Percentiles rank a stretch among this genome's conserved stretches.
Conservation (phyloP, 1,140 invertebrate species). For the Coboldia fuscipes region DNA sequence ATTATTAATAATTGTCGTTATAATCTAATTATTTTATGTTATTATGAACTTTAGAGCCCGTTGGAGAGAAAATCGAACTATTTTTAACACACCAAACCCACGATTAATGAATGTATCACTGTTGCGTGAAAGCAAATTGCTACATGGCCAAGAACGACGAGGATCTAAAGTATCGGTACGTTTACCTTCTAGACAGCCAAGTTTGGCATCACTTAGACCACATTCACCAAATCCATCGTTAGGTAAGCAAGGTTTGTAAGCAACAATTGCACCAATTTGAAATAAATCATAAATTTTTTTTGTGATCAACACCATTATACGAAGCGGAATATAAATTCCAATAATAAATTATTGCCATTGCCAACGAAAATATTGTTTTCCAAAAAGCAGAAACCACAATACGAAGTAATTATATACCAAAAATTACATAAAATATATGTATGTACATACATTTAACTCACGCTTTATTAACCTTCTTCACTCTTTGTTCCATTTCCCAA, state of each 20-base stretch:
- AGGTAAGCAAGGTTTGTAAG: conserved; percentile 38
- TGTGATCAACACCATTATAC: too few relatives aligned
- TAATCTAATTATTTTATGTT: not conserved
- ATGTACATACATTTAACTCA: too few relatives aligned
- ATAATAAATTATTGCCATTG: too few relatives aligned
- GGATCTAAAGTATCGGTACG: conserved; percentile 55
- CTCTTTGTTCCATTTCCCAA: too few relatives aligned
- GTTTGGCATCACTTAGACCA: conserved; percentile 55
- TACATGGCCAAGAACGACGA: conserved; percentile 50
- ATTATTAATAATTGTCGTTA: not conserved
- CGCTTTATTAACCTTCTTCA: too few relatives aligned
- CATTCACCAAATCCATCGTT: conserved; percentile 54
- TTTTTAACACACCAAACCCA: conserved; percentile 88
- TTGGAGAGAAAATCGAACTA: conserved; percentile 77
- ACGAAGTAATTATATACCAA: too few relatives aligned
- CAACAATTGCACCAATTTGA: too few relatives aligned
- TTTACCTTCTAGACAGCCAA: conserved; percentile 55
- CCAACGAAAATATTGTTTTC: too few relatives aligned
- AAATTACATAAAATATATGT: too few relatives aligned
- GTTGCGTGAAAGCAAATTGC: conserved; percentile 54
- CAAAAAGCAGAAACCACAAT: too few relatives aligned
- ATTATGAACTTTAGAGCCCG: conserved; percentile 42
- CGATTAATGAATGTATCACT: conserved; percentile 71
- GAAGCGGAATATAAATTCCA: too few relatives aligned
- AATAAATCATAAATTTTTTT: too few relatives aligned